Evolutionary conservation across 2,797 vertebrate genomes (phyloP), one percentile per base, ranked within the genome.

Genomic region (Ptychobarbus kaznakovi): DNA sequence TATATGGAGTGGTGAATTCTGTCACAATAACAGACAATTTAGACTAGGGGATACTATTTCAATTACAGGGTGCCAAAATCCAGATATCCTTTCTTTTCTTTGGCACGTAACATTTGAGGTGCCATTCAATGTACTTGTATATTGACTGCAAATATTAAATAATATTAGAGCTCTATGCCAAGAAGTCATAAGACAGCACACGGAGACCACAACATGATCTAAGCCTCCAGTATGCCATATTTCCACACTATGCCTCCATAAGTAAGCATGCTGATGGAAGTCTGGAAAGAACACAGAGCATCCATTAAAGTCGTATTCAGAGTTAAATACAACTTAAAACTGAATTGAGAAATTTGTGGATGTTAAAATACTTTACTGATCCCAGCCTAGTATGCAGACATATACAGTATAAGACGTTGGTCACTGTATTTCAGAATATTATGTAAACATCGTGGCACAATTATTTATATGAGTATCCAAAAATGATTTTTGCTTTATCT

Each of bases 61-160:
- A 79, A 77, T 38, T 61, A 53, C 3, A 1, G 15, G n/a, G 32
- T 84, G 61, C 46, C 82, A 83, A 65, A 83, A 75, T 75, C 3
- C 58, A 65, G 18, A 63, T 66, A 44, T 61, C 13, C 22, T 58
- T 84, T 85, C 12, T 32, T 72, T 79, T 49, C 32, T 69, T 79
- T 79, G 63, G 63, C 73, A 66, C 32, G 12, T 38, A 5, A 38
- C 9, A 38, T 56, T 20, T 4, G 73, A 32, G 28, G 42, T 66
- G 42, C 44, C 44, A 75, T 38, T 49, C 22, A 51, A 42, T 46
- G 20, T 49, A 74, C 63, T 77, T 69, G 73, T 38, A 56, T 42
- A 68, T 53, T 56, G 82, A 83, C 35, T 38, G 28, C 58, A 83
- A 75, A 75, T 83, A 66, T 66, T 83, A 76, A 76, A 74, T 35